These are phyloP conservation scores for Halcyon chelicuti DNA, from an alignment of 2,797 vertebrate species.

Conservation along the genomic window DNA sequence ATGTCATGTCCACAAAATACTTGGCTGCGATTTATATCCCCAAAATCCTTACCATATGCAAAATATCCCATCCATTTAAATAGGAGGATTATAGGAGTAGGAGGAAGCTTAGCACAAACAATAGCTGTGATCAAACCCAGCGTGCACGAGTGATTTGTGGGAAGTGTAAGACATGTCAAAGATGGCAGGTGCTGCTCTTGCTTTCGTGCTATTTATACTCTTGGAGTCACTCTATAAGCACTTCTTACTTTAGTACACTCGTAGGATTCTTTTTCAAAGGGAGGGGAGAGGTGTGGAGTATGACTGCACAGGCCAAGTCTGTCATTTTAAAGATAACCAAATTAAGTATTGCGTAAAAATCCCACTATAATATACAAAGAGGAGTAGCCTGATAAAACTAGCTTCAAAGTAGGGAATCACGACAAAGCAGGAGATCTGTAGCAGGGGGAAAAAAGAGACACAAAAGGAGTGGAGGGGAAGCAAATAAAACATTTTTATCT, in stretches of 20 bases:
- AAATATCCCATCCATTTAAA: constrained; percentile 32
- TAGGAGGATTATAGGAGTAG: constrained; percentile 43
- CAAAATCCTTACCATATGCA: background rate
- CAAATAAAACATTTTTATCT: background rate
- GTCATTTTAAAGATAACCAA: background rate
- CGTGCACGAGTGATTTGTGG: constrained; percentile 24
- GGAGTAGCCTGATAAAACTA: background rate
- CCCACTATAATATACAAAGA: background rate
- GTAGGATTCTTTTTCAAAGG: background rate
- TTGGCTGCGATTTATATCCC: background rate
- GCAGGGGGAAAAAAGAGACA: accelerated
- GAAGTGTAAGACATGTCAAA: constrained; percentile 37
- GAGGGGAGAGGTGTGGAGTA: background rate
- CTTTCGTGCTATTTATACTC: background rate
- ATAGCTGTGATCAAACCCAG: constrained; percentile 44
- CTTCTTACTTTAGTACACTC: background rate
- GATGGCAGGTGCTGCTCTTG: constrained; percentile 61
- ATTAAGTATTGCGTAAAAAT: background rate
- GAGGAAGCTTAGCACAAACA: constrained; percentile 66
- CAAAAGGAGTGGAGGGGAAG: background rate
- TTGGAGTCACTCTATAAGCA: background rate
- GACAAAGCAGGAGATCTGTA: background rate
- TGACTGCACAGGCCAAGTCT: background rate
- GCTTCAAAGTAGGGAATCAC: background rate
- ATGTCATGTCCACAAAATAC: background rate